A percentile compares a stretch with the other conserved stretches of the same genome.
Evolutionary conservation across 2,888 invertebrate genomes (phyloP).

Genomic region (Drosophila mettleri): DNA sequence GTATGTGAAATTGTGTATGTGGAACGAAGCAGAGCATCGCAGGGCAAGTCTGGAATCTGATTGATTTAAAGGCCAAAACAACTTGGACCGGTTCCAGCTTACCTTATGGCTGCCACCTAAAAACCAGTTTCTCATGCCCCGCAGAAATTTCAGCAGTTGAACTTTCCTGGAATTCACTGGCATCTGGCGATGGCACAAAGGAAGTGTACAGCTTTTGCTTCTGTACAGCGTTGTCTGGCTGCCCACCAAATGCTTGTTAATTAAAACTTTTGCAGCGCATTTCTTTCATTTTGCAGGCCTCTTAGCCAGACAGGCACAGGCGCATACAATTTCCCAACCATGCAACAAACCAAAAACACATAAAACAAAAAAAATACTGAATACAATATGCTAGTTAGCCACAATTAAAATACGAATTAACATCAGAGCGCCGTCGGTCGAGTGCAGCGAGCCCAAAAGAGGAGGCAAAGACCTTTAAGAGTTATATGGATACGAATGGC

Average conservation of each 20-base stretch:
- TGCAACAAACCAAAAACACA: conserved; percentile 23
- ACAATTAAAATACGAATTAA: conserved; percentile 26
- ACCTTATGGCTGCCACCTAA: conserved; percentile 43
- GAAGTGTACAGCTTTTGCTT: conserved; percentile 29
- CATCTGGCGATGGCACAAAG: conserved; percentile 44
- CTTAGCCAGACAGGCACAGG: conserved; percentile 16
- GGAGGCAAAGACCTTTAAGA: conserved; percentile 44
- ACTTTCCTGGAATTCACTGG: conserved; percentile 73
- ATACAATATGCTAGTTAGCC: conserved; percentile 3
- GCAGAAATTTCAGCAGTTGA: conserved; percentile 68
- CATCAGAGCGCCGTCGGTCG: conserved; percentile 31
- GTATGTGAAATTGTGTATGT: not conserved
- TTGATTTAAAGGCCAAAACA: conserved; percentile 66
- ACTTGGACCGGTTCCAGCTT: conserved; percentile 60
- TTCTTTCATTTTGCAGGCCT: conserved; percentile 20
- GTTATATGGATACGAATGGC: not conserved
- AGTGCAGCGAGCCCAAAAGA: conserved; percentile 25
- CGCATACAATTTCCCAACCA: conserved; percentile 26
- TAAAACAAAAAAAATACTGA: conserved; percentile 1
- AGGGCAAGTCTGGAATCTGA: conserved; percentile 58
- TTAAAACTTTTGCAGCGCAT: conserved; percentile 52
- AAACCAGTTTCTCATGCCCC: conserved; percentile 64
- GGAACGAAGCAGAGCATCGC: conserved; percentile 37
- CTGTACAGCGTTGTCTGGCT: conserved; percentile 7
- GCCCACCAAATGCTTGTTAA: conserved; percentile 45